Conservation (phyloP, 2,113 vertebrate species). For the Theropithecus gelada region DNA sequence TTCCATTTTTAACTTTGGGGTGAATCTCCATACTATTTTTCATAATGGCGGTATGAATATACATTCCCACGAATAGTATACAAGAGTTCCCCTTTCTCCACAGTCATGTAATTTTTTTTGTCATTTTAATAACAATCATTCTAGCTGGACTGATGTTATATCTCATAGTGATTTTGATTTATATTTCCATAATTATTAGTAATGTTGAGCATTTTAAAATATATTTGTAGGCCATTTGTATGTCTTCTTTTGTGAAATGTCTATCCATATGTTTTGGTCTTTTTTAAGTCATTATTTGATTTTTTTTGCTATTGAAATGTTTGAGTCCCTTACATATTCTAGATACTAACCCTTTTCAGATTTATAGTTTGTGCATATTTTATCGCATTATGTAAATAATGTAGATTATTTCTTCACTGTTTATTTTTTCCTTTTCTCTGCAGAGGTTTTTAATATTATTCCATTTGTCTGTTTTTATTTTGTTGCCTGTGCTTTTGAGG, state of each 20-base stretch:
- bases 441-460: neutral
- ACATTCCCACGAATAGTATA: neutral
- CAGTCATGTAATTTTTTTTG: neutral
- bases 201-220: neutral
- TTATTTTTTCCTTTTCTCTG: neutral
- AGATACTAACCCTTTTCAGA: neutral
- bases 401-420: neutral
- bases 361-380: neutral
- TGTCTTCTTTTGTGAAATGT: neutral
- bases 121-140: neutral
- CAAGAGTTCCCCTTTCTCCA: neutral
- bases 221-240: neutral
- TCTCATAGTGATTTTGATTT: neutral
- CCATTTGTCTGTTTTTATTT: neutral
- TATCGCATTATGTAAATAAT: neutral
- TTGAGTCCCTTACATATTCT: neutral
- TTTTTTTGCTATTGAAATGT: neutral
- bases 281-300: neutral
- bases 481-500: neutral
- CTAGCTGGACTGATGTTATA: neutral
- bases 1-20: neutral
- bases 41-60: neutral
- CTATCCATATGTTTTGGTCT: neutral
- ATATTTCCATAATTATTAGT: neutral
- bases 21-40: neutral